phyloP scores from a whole-genome alignment of 1,140 invertebrate species.

The Trachymyrmex cornetzi region DNA sequence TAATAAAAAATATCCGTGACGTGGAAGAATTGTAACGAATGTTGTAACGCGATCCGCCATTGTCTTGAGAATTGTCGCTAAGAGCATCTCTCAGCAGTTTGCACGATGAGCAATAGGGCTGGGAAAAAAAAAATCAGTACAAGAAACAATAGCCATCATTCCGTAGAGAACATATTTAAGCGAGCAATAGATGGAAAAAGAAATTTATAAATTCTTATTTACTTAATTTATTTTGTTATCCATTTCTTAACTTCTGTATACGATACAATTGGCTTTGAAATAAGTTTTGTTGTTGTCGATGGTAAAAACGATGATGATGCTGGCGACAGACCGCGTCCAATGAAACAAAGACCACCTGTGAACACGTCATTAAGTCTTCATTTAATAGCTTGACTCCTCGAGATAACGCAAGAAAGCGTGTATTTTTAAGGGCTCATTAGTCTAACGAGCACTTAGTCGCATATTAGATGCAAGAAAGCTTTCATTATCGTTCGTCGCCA shows the following conservation, averaged over 20 bases:
- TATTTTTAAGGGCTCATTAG: constrained; percentile 64
- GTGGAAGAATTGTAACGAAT: neutral
- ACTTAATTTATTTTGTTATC: neutral
- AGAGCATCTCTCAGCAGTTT: neutral
- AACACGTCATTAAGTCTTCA: constrained; percentile 57
- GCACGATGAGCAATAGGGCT: neutral
- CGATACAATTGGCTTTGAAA: neutral
- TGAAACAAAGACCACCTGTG: constrained; percentile 39
- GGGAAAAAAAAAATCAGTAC: neutral
- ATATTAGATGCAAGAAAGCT: constrained; percentile 44
- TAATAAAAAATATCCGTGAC: neutral
- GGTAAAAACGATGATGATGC: neutral
- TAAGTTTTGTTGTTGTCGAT: constrained; percentile 1
- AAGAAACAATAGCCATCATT: neutral
- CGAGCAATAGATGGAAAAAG: neutral
- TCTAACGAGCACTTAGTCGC: constrained; percentile 58
- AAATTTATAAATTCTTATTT: neutral
- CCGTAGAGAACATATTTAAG: neutral
- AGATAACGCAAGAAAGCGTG: constrained; percentile 34
- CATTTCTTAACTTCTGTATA: neutral
- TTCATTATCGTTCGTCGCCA: constrained; percentile 31
- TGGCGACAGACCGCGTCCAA: constrained; percentile 31
- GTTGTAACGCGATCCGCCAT: neutral
- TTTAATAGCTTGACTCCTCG: neutral
- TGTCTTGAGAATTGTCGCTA: constrained; percentile 4